Evolutionary conservation across 2,797 vertebrate genomes (phyloP).

Genomic region (Aerospiza tachiro): DNA sequence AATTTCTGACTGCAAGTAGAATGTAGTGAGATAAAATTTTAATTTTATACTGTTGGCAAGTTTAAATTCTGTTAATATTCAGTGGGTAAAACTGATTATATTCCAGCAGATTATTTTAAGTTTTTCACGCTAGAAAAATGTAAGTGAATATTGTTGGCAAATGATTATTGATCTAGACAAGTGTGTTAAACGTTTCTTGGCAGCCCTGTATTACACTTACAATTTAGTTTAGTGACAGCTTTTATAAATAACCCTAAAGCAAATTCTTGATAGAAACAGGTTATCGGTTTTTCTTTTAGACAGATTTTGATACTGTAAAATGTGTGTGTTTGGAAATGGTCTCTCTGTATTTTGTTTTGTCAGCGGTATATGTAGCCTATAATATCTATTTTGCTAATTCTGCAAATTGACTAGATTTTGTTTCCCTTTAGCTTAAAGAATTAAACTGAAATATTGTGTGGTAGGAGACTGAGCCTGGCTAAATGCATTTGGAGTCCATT

Average conservation of each 20-base stretch:
- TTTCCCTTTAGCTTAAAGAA: not conserved
- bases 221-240: conserved; percentile 72
- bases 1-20: not conserved
- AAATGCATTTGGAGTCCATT: not conserved
- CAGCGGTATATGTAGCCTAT: not conserved
- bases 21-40: not conserved
- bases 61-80: conserved; percentile 27
- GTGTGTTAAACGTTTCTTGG: conserved; percentile 74
- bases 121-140: conserved; percentile 68
- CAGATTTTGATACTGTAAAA: conserved; percentile 43
- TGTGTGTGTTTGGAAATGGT: not conserved
- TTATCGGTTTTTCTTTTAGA: conserved; percentile 26
- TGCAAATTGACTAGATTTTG: not conserved
- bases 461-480: not conserved
- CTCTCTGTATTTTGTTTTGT: not conserved
- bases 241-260: conserved; percentile 78
- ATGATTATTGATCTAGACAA: conserved; percentile 77
- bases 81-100: not conserved
- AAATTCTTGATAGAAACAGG: conserved; percentile 66
- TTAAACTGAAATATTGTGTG: not conserved
- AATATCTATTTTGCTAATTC: not conserved
- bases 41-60: not conserved
- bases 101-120: conserved; percentile 57
- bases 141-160: conserved; percentile 76
- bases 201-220: conserved; percentile 71